phyloP scores from a whole-genome alignment of 2,888 invertebrate genomes.

The Melangyna quadrimaculata region DNA sequence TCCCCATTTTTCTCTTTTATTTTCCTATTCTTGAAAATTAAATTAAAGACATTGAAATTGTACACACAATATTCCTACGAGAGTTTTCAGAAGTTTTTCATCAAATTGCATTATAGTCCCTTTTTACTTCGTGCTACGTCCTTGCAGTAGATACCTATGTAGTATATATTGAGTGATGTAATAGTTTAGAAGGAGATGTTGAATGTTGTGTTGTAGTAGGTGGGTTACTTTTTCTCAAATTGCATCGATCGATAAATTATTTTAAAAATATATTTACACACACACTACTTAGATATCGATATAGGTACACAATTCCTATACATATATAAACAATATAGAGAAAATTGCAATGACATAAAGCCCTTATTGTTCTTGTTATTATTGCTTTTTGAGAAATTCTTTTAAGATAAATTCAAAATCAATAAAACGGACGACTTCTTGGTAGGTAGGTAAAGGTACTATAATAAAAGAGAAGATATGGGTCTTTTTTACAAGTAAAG shows the following conservation, averaged over 20 bases:
- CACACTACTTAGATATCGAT: too few species aligned
- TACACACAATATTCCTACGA: slow-evolving; percentile 1
- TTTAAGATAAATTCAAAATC: slow-evolving; percentile 9
- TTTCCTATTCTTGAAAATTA: slow-evolving; percentile 6
- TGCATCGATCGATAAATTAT: slow-evolving; percentile 32
- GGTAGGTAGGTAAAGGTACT: too few species aligned
- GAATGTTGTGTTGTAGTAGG: neutral
- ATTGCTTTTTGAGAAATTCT: slow-evolving; percentile 16
- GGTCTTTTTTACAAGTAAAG: neutral
- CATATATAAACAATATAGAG: neutral
- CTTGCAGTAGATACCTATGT: neutral
- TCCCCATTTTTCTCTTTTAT: neutral
- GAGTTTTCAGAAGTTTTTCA: slow-evolving; percentile 18
- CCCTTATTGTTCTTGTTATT: slow-evolving; percentile 11
- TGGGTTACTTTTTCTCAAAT: slow-evolving; percentile 16
- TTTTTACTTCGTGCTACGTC: neutral
- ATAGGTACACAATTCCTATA: neutral
- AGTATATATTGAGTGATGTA: neutral
- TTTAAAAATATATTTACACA: slow-evolving; percentile 2
- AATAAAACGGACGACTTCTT: neutral
- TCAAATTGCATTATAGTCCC: slow-evolving; percentile 18
- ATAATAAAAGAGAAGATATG: neutral
- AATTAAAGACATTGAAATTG: slow-evolving; percentile 31
- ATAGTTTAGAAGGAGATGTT: neutral
- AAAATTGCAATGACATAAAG: slow-evolving; percentile 5